These are phyloP conservation scores for Sternotherus odoratus DNA, from an alignment of 2,797 vertebrate genomes.

Conservation along the genomic window DNA sequence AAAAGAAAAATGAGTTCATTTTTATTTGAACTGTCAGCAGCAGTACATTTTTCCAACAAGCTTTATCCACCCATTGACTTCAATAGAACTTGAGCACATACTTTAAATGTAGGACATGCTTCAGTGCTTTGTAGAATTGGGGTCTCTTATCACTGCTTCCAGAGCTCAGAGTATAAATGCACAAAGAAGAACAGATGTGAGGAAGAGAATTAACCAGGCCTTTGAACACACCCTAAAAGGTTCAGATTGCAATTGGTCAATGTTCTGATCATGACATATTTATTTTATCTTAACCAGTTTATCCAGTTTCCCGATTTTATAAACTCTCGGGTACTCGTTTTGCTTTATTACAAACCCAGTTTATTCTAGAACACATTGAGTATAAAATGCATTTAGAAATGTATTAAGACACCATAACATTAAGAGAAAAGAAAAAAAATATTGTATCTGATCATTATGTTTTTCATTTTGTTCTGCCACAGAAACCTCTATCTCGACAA, in stretches of 20 bases:
- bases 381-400: background rate
- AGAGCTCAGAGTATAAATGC: too few species aligned
- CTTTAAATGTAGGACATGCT: background rate
- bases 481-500: background rate
- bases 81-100: background rate
- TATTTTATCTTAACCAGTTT: background rate
- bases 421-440: background rate
- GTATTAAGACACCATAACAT: background rate
- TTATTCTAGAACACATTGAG: background rate
- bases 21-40: background rate
- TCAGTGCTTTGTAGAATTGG: background rate
- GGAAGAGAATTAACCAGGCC: background rate
- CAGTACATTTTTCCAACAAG: background rate
- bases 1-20: background rate
- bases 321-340: fast-evolving
- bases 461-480: background rate
- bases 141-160: background rate
- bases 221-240: background rate
- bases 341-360: background rate
- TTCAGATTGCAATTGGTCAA: background rate
- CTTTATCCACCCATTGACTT: background rate
- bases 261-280: background rate
- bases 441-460: background rate
- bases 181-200: background rate
- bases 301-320: background rate